Evolutionary conservation across 2,888 invertebrate species (phyloP).

Genomic region (Dynastes tityus): DNA sequence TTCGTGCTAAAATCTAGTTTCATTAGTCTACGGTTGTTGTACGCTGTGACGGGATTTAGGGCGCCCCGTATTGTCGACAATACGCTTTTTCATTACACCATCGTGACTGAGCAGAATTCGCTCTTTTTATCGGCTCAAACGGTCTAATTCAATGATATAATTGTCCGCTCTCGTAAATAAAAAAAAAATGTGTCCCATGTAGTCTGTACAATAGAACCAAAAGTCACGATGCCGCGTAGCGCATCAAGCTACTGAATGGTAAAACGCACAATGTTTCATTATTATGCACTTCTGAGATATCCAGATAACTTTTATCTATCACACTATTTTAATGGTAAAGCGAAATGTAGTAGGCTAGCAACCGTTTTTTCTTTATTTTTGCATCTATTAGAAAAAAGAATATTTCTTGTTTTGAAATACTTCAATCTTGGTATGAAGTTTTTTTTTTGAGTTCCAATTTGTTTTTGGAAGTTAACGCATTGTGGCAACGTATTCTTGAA

Average conservation of each 20-base stretch:
- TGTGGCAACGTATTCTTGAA: too few species aligned
- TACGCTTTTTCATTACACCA: conserved; percentile 66
- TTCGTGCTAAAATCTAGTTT: conserved; percentile 58
- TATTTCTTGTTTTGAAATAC: too few species aligned
- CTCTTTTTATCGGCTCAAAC: conserved; percentile 66
- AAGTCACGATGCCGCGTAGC: conserved; percentile 47
- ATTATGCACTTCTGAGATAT: conserved; percentile 24
- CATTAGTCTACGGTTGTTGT: conserved; percentile 60
- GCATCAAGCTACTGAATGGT: background rate
- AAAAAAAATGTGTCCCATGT: conserved; percentile 59
- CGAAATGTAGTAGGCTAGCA: too few species aligned
- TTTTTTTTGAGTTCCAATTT: too few species aligned
- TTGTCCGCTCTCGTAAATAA: conserved; percentile 69
- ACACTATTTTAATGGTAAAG: background rate
- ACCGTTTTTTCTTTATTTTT: too few species aligned
- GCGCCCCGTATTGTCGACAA: conserved; percentile 63
- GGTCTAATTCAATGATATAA: conserved; percentile 70
- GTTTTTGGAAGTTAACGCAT: too few species aligned
- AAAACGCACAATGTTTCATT: background rate
- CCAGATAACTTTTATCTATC: background rate
- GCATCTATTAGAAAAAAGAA: too few species aligned
- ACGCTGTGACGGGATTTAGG: conserved; percentile 58
- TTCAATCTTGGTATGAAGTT: too few species aligned
- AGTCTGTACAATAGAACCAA: conserved; percentile 64
- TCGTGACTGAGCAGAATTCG: conserved; percentile 66